Percentiles rank a stretch among this genome's conserved stretches.
These are phyloP conservation scores for Ashinkailepas kermadecensis DNA, from an alignment of 2,888 invertebrate species.

Conservation along the genomic window DNA sequence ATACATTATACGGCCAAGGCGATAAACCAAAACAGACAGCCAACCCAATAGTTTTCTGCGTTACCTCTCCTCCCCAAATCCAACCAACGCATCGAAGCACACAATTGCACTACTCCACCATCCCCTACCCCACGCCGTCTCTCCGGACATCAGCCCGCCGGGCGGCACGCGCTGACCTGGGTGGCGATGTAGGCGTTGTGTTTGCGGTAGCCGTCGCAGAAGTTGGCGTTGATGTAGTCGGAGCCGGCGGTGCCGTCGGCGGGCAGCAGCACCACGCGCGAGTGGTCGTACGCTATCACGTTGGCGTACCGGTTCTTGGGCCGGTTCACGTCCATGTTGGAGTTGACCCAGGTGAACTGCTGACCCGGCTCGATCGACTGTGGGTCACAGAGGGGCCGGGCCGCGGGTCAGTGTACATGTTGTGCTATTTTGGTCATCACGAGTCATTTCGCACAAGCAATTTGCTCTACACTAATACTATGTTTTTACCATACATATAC, in stretches of 20 bases:
- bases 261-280: constrained; percentile 84
- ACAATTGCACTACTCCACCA: neutral
- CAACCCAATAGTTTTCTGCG: no score
- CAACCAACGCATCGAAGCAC: no score
- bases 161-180: constrained; percentile 47
- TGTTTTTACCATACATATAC: no score
- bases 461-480: no score
- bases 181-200: constrained; percentile 98
- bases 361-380: constrained; percentile 96
- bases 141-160: no score
- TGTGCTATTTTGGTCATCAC: no score
- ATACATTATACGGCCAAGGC: no score
- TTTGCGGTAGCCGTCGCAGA: constrained; percentile 97
- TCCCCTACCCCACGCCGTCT: neutral
- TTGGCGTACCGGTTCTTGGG: constrained; percentile 99
- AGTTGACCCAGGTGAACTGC: constrained; percentile 99
- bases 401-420: no score
- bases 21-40: no score
- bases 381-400: neutral
- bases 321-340: constrained; percentile 94
- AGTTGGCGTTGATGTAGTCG: constrained; percentile 98
- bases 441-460: no score
- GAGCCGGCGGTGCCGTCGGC: constrained; percentile 82
- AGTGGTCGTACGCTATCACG: constrained; percentile 98
- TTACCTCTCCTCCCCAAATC: no score